Percentiles rank a stretch among this genome's conserved stretches.
Conservation (phyloP, 2,113 vertebrate species). For the Solea senegalensis region DNA sequence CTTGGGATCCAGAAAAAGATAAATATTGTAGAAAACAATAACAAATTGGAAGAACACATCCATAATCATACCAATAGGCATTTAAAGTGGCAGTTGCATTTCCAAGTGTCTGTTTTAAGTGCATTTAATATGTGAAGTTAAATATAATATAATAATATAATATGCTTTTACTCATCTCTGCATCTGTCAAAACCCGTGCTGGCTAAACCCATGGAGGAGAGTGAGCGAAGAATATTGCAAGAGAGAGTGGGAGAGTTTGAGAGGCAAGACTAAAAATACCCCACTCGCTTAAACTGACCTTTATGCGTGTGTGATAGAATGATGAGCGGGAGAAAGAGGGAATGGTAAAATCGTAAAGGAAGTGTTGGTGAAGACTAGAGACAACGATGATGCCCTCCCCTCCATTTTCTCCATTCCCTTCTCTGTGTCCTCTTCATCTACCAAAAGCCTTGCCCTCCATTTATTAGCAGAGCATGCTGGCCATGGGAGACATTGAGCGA, state of each 20-base stretch:
- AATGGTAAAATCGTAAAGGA: conserved; percentile 39
- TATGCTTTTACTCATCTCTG: conserved; percentile 60
- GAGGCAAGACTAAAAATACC: conserved; percentile 74
- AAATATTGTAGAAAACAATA: too few relatives aligned
- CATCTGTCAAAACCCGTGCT: conserved; percentile 62
- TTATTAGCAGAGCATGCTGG: conserved; percentile 72
- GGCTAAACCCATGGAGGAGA: conserved; percentile 41
- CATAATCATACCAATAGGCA: too few relatives aligned
- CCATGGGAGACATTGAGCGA: conserved; percentile 75
- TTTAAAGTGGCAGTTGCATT: too few relatives aligned
- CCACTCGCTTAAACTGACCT: conserved; percentile 76
- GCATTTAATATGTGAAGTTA: not conserved
- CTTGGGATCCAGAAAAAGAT: too few relatives aligned
- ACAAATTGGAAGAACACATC: too few relatives aligned
- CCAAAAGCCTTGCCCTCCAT: conserved; percentile 73
- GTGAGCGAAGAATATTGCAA: conserved; percentile 49
- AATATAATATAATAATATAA: conserved; percentile 53
- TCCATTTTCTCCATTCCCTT: conserved; percentile 34
- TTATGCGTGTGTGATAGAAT: conserved; percentile 69
- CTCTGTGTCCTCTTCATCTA: conserved; percentile 49
- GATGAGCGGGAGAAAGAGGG: conserved; percentile 42
- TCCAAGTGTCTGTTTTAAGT: too few relatives aligned
- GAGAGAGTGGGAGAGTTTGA: conserved; percentile 61
- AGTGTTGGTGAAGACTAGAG: conserved; percentile 46
- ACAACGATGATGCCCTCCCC: conserved; percentile 35